Evolutionary conservation across 2,888 invertebrate species (phyloP), one percentile per base, ranked within the genome.

Genomic region (Agrotis exclamationis): DNA sequence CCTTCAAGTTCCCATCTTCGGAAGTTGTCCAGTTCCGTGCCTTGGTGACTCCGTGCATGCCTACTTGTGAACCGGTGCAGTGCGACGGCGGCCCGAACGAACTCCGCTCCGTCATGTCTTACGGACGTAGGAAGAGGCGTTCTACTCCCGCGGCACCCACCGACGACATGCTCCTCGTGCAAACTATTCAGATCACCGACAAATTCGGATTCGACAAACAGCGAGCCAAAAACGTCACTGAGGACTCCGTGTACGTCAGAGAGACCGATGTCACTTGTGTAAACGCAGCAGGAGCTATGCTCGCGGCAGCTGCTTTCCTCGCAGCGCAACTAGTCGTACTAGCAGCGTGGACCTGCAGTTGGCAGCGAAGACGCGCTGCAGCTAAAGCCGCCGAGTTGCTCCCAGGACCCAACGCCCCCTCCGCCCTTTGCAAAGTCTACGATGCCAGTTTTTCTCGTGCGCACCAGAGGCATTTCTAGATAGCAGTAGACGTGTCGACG

Each of bases 11-110:
- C 96, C 99, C 99, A 56, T 99, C 99, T 63, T 99, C 99, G 18
- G 99, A 99, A 92, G 98, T 99, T 58, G 99, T 99, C 2, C 99
- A 99, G 92, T 99, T 99, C 97, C 97, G 99, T 79, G 99, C 99
- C n/a, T 94, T 99, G 89, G 99, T 99, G 51, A 99, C 99, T 3
- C 99, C 99, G 0, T 99, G 99, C 93, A 98, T 99, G 98, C 99
- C 99, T 33, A 97, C 97, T 56, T 99, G 99, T 93, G 98, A 99
- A 91, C 99, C 99, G 13, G 98, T 99, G 14, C 98, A 98, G 90
- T 99, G 99, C 92, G 98, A 98, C 88, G 98, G 98, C 88, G 97
- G 98, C 63, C 98, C 98, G 73, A 98, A 98, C 77, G 98, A 98
- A 89, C 97, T 98, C 71, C 97, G 98, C 84, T 98, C 98, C 69